A percentile compares a stretch with the other conserved stretches of the same genome.
Evolutionary conservation across 2,113 vertebrate species (phyloP).

Genomic region (Nicator chloris): DNA sequence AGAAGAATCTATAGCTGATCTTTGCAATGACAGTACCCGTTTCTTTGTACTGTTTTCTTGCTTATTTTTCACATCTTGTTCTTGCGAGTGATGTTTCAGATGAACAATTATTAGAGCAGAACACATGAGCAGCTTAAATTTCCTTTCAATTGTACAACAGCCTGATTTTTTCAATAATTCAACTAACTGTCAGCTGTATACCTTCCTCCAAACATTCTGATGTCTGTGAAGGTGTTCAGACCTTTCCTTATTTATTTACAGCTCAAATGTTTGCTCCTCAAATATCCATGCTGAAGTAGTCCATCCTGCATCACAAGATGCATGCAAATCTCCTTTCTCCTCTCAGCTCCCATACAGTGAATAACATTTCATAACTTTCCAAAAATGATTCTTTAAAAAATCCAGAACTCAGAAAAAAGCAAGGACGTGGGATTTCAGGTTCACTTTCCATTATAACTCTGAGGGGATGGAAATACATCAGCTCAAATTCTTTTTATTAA

Average conservation of each 20-base stretch:
- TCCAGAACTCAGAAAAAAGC: not conserved
- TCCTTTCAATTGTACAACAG: not conserved
- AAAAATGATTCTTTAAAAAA: not conserved
- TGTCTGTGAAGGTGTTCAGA: not conserved
- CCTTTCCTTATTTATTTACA: not conserved
- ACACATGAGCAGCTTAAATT: not conserved
- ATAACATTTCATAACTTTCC: not conserved
- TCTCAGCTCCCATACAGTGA: not conserved
- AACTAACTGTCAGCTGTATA: not conserved
- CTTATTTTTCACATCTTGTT: not conserved
- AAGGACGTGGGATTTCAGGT: not conserved
- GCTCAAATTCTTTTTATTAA: not conserved
- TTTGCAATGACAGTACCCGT: not conserved
- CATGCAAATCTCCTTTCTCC: not conserved
- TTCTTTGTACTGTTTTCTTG: not conserved
- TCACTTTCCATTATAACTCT: not conserved
- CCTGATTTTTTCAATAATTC: not conserved
- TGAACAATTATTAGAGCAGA: not conserved
- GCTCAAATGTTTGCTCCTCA: not conserved
- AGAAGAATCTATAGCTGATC: not conserved
- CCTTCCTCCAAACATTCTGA: not conserved
- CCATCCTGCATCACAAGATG: not conserved
- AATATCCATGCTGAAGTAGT: not conserved
- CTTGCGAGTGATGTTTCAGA: not conserved
- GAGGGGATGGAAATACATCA: not conserved